phyloP scores from a whole-genome alignment of 2,888 invertebrate genomes.

The Leistus spinibarbis region DNA sequence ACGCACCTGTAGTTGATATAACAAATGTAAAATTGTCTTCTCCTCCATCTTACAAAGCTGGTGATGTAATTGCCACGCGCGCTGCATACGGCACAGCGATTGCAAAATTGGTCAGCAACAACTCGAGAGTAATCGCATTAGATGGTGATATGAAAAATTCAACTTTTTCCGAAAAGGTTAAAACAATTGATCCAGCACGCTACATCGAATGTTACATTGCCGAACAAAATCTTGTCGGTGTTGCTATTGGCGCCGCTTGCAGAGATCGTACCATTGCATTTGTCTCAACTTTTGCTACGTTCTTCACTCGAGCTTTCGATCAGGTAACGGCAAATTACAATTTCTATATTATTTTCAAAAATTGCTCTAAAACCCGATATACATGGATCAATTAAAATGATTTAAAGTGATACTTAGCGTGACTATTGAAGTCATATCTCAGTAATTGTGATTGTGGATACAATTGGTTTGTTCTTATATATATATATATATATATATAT shows the following conservation, averaged over 20 bases:
- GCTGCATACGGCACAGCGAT: slow-evolving; percentile 94
- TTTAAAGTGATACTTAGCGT: no score
- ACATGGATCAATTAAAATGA: no score
- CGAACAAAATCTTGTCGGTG: slow-evolving; percentile 96
- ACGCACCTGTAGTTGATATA: slow-evolving; percentile 77
- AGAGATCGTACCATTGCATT: slow-evolving; percentile 92
- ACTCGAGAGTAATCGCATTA: slow-evolving; percentile 85
- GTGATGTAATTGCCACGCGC: slow-evolving; percentile 84
- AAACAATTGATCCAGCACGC: slow-evolving; percentile 71
- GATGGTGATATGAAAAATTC: slow-evolving; percentile 99
- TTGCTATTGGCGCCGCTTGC: slow-evolving; percentile 93
- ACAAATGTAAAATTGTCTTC: slow-evolving; percentile 73
- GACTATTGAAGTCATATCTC: no score
- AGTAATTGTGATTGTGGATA: no score
- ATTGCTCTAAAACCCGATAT: no score
- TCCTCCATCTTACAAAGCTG: slow-evolving; percentile 82
- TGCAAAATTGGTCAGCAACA: slow-evolving; percentile 80
- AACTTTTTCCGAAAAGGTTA: slow-evolving; percentile 92
- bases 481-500: no score
- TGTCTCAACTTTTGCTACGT: slow-evolving; percentile 96
- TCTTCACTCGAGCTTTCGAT: slow-evolving; percentile 95
- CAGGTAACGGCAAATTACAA: slow-evolving; percentile 78
- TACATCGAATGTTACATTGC: slow-evolving; percentile 99
- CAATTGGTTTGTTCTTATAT: no score
- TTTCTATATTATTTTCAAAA: no score